A percentile compares a stretch with the other conserved stretches of the same genome.
phyloP scores from a whole-genome alignment of 2,113 vertebrate genomes.

The Neoarius graeffei region DNA sequence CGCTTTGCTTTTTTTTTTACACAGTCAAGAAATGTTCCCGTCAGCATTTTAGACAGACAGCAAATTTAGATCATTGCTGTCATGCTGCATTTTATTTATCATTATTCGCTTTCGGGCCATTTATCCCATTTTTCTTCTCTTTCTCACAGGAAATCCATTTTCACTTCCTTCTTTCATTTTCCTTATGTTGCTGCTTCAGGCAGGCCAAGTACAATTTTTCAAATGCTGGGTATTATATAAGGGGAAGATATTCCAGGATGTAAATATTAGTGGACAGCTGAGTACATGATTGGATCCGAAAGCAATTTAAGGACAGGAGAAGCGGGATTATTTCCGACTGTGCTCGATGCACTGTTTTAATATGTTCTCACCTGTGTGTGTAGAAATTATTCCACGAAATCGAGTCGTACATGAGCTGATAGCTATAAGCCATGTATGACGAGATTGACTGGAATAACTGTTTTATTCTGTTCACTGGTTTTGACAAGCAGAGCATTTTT shows the following conservation, averaged over 20 bases:
- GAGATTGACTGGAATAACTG: too few species aligned
- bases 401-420: background rate
- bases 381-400: background rate
- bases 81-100: constrained; percentile 47
- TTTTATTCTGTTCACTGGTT: too few species aligned
- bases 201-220: background rate
- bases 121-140: background rate
- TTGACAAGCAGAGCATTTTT: too few species aligned
- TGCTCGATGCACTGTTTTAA: background rate
- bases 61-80: constrained; percentile 48
- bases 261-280: background rate
- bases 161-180: constrained; percentile 23
- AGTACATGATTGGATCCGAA: background rate
- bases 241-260: background rate
- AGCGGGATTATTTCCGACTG: background rate
- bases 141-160: background rate
- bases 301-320: background rate
- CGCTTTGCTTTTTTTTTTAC: constrained; percentile 19
- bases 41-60: constrained; percentile 59
- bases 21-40: constrained; percentile 53
- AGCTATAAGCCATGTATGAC: too few species aligned
- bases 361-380: background rate
- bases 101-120: constrained; percentile 47
- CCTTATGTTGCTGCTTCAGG: background rate
- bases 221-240: background rate